Conservation (phyloP, 2,113 vertebrate species). For the Mesembrinibis cayennensis region DNA sequence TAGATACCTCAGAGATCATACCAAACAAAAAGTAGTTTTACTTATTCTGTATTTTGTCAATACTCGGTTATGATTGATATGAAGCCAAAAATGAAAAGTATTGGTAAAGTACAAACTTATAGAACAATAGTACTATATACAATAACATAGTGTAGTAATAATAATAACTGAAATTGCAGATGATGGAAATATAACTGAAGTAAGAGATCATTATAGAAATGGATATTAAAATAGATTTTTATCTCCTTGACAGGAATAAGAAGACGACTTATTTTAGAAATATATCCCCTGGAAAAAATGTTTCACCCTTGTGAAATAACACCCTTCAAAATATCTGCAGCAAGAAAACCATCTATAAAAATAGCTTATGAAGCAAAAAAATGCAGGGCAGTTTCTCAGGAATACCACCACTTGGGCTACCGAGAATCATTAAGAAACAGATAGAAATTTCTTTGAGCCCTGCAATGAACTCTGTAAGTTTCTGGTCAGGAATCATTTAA, state of each 20-base stretch:
- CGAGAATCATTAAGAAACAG: neutral
- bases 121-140: neutral
- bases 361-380: neutral
- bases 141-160: neutral
- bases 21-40: neutral
- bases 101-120: neutral
- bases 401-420: neutral
- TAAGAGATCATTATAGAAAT: neutral
- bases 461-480: neutral
- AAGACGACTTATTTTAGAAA: neutral
- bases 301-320: neutral
- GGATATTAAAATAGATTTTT: neutral
- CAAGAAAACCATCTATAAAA: neutral
- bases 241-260: neutral
- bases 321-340: neutral
- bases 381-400: neutral
- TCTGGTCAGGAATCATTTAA: neutral
- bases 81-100: neutral
- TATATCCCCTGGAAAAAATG: neutral
- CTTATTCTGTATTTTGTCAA: neutral
- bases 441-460: neutral
- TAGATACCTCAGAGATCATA: neutral
- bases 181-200: neutral
- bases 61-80: neutral
- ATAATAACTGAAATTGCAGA: neutral